phyloP scores from a whole-genome alignment of 2,113 vertebrate genomes.

The Pogona vitticeps region DNA sequence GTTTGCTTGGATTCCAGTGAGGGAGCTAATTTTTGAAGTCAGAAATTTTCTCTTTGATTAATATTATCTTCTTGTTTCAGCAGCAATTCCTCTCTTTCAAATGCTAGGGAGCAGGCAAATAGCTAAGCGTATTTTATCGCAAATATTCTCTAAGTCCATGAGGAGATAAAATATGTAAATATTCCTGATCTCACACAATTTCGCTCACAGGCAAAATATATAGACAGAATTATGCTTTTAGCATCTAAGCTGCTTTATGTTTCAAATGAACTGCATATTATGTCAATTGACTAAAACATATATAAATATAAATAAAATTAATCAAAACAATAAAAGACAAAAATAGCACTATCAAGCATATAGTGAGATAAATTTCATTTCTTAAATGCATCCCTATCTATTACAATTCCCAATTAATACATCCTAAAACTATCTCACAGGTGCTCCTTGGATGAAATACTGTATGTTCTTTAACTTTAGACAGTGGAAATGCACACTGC shows the following conservation, averaged over 20 bases:
- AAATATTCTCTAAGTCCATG: constrained; percentile 16
- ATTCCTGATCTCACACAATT: background rate
- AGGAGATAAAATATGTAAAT: constrained; percentile 13
- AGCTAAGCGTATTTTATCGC: constrained; percentile 6
- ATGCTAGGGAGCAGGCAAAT: constrained; percentile 23
- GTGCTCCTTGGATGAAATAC: constrained; percentile 19
- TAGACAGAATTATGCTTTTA: background rate
- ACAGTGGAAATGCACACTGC: background rate
- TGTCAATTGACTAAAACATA: constrained; percentile 26
- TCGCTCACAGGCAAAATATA: constrained; percentile 34
- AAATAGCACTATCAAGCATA: constrained; percentile 39
- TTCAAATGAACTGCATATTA: constrained; percentile 19
- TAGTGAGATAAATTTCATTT: constrained; percentile 27
- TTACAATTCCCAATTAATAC: constrained; percentile 18
- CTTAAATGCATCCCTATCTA: background rate
- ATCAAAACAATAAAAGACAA: constrained; percentile 48
- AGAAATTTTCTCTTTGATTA: constrained; percentile 28
- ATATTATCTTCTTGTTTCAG: constrained; percentile 12
- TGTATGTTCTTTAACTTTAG: background rate
- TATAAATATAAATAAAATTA: constrained; percentile 49
- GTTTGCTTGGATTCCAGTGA: constrained; percentile 51
- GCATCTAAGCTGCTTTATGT: constrained; percentile 27
- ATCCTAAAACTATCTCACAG: constrained; percentile 34
- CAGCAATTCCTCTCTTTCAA: constrained; percentile 17
- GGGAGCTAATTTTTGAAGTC: constrained; percentile 46